Conservation (phyloP, 1,140 invertebrate genomes). For the Myzus persicae region DNA sequence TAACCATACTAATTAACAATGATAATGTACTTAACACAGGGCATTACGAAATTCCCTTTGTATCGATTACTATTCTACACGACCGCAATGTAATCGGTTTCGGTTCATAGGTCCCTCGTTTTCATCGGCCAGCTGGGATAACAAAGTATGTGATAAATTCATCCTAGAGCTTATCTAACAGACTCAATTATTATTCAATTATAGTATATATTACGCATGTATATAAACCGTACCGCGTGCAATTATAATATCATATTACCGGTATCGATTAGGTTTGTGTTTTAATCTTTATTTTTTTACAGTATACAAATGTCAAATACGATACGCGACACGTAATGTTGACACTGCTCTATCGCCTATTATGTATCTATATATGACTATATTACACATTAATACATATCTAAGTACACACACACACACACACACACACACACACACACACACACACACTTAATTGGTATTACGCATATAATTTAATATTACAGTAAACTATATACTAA, state of each 20-base stretch:
- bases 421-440: no score
- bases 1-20: neutral
- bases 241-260: neutral
- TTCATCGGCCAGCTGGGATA: neutral
- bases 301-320: neutral
- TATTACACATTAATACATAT: no score
- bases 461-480: neutral
- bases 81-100: neutral
- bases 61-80: neutral
- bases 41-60: neutral
- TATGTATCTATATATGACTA: no score
- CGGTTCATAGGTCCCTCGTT: neutral
- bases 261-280: neutral
- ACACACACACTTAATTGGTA: neutral
- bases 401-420: no score
- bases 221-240: neutral
- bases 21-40: neutral
- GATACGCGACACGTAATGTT: neutral
- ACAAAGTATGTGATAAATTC: neutral
- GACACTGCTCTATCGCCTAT: neutral
- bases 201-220: neutral
- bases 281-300: neutral
- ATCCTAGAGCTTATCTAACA: neutral
- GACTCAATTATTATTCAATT: neutral
- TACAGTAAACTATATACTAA: neutral